phyloP scores from a whole-genome alignment of 2,888 invertebrate genomes.

The Gortyna flavago region DNA sequence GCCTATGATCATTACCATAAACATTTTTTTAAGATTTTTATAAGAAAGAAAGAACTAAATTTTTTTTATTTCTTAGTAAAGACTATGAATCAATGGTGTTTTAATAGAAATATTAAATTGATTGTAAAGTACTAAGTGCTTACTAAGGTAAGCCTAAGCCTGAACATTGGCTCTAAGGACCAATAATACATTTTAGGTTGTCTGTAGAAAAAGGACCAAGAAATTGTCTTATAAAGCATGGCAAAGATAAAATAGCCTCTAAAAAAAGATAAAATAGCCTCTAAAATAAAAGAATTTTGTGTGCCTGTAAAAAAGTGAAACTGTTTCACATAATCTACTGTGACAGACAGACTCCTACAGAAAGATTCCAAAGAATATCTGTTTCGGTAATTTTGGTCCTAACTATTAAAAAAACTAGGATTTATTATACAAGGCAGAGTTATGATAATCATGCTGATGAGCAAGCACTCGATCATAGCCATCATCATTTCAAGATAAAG shows the following conservation, averaged over 20 bases:
- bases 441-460: neutral
- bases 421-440: too few species aligned
- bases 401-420: neutral
- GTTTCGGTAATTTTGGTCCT: neutral
- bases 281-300: too few species aligned
- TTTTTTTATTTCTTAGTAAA: too few species aligned
- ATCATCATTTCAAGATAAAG: neutral
- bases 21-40: too few species aligned
- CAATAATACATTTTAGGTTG: neutral
- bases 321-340: neutral
- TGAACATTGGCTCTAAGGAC: neutral
- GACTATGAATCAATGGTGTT: neutral
- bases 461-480: neutral
- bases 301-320: neutral
- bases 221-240: neutral
- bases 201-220: neutral
- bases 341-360: neutral
- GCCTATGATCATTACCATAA: too few species aligned
- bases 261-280: too few species aligned
- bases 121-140: neutral
- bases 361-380: neutral
- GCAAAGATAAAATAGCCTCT: too few species aligned
- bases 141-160: neutral
- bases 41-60: too few species aligned
- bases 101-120: neutral